phyloP scores from a whole-genome alignment of 2,888 invertebrate species.

The Hirudinaria manillensis region DNA sequence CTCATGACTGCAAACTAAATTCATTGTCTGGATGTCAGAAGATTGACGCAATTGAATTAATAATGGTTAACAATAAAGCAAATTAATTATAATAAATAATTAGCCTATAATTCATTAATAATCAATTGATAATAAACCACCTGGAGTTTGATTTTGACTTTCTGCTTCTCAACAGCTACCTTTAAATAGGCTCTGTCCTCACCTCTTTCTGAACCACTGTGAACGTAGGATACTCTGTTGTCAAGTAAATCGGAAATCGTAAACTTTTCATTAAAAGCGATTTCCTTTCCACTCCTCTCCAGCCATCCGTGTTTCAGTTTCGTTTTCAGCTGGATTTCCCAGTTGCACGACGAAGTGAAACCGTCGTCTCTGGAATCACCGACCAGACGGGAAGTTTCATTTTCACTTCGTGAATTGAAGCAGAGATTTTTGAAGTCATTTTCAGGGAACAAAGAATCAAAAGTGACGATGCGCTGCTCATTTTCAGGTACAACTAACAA shows the following conservation, averaged over 20 bases:
- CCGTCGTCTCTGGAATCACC: too few species aligned
- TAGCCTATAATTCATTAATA: background rate
- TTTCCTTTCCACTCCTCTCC: background rate
- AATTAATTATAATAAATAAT: background rate
- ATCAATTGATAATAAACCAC: background rate
- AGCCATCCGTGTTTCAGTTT: conserved; percentile 19
- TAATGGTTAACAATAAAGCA: background rate
- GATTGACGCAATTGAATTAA: too few species aligned
- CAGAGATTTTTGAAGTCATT: background rate
- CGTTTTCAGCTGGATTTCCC: conserved; percentile 21
- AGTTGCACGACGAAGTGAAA: conserved; percentile 1
- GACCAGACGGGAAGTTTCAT: background rate
- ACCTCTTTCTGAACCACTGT: conserved; percentile 10
- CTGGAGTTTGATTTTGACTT: background rate
- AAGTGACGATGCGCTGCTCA: background rate
- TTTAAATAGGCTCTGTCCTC: conserved; percentile 3
- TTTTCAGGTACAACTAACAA: conserved; percentile 13
- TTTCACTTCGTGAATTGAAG: background rate
- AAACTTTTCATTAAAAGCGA: background rate
- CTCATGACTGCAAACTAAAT: background rate
- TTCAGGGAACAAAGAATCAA: conserved; percentile 8
- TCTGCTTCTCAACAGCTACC: background rate
- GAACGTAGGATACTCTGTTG: background rate
- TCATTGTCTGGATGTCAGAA: too few species aligned
- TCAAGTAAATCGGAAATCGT: background rate